Evolutionary conservation across 2,888 invertebrate species (phyloP).

Genomic region (Meandrusa payeni): DNA sequence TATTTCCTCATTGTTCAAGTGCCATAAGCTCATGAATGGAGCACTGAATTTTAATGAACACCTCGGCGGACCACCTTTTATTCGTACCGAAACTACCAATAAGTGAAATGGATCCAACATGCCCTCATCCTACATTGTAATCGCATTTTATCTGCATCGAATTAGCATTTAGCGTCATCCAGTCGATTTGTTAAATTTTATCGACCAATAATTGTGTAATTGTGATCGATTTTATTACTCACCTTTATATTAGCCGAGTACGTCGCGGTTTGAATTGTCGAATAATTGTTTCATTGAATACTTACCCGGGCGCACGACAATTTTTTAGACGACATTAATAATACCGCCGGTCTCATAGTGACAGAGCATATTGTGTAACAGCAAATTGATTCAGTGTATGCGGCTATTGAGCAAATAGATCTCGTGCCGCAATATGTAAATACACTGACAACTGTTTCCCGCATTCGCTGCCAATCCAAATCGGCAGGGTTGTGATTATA

Average conservation of each 20-base stretch:
- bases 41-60: slow-evolving; percentile 60
- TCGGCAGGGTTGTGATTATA: slow-evolving; percentile 11
- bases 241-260: slow-evolving; percentile 19
- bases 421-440: slow-evolving; percentile 16
- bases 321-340: slow-evolving; percentile 9
- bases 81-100: neutral
- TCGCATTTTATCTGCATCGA: slow-evolving; percentile 22
- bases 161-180: slow-evolving; percentile 25
- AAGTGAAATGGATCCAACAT: slow-evolving; percentile 17
- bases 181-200: slow-evolving; percentile 24
- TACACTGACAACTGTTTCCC: slow-evolving; percentile 8
- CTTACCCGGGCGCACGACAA: neutral
- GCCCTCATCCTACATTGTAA: slow-evolving; percentile 20
- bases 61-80: slow-evolving; percentile 21
- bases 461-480: slow-evolving; percentile 12
- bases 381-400: slow-evolving; percentile 7
- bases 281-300: slow-evolving; percentile 6
- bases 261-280: neutral
- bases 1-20: slow-evolving; percentile 73
- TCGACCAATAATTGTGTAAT: slow-evolving; percentile 21
- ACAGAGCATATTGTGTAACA: slow-evolving; percentile 11
- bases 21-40: slow-evolving; percentile 65
- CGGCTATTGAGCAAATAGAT: slow-evolving; percentile 16
- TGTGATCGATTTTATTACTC: slow-evolving; percentile 20
- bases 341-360: slow-evolving; percentile 4